These are phyloP conservation scores for Myoxocephalus aenaeus DNA, from an alignment of 2,797 vertebrate species.

Conservation along the genomic window DNA sequence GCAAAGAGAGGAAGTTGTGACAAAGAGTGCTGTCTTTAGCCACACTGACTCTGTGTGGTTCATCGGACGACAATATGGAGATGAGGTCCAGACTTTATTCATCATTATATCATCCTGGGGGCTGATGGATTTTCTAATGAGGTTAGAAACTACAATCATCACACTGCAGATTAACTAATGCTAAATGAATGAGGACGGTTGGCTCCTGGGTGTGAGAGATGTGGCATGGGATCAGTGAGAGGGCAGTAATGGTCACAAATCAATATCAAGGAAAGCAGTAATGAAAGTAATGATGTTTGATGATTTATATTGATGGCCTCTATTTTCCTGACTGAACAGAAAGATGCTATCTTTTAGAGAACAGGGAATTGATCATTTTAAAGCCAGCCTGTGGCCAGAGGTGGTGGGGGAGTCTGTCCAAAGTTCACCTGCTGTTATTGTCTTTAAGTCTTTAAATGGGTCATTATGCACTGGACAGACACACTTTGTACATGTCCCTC, in stretches of 20 bases:
- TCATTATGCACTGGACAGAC: constrained; percentile 32
- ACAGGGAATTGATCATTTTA: not conserved
- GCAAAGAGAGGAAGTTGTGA: constrained; percentile 5
- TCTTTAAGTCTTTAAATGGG: constrained; percentile 57
- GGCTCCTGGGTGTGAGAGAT: constrained; percentile 35
- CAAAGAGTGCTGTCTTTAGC: constrained; percentile 7
- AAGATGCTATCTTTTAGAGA: constrained; percentile 13
- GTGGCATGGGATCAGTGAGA: constrained; percentile 40
- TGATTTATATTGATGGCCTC: constrained; percentile 36
- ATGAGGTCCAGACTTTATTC: constrained; percentile 10
- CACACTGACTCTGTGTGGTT: constrained; percentile 5
- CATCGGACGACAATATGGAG: constrained; percentile 30
- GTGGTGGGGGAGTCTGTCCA: not conserved
- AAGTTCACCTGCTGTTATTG: constrained; percentile 37
- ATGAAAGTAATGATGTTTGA: constrained; percentile 42
- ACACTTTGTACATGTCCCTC: constrained; percentile 28
- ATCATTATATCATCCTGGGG: constrained; percentile 29
- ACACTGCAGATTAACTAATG: constrained; percentile 43
- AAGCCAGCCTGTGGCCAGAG: constrained; percentile 8
- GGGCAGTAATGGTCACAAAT: constrained; percentile 52
- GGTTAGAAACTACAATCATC: constrained; percentile 48
- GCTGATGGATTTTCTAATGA: constrained; percentile 57
- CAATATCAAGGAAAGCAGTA: constrained; percentile 48
- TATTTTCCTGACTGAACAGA: constrained; percentile 28
- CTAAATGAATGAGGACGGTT: constrained; percentile 35